Conservation (phyloP, 2,113 vertebrate genomes). For the Macquaria australasica region DNA sequence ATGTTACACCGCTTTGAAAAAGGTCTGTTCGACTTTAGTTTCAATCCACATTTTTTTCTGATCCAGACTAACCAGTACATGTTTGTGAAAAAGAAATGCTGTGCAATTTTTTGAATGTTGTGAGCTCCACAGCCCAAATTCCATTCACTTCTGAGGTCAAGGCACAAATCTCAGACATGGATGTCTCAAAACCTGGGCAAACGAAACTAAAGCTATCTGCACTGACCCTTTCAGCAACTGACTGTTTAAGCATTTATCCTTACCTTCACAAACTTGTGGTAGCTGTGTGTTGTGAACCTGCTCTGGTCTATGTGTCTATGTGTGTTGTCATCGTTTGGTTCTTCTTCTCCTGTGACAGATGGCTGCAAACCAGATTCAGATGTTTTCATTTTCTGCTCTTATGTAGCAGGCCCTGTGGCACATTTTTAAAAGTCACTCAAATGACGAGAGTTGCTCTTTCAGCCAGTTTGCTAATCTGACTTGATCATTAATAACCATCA, state of each 20-base stretch:
- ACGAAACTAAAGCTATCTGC: neutral
- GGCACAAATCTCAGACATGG: neutral
- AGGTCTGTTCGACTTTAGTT: neutral
- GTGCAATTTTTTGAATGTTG: neutral
- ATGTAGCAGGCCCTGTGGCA: neutral
- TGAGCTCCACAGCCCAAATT: neutral
- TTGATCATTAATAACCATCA: conserved; percentile 53
- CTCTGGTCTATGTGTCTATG: neutral
- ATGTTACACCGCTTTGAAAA: neutral
- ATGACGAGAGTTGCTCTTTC: conserved; percentile 32
- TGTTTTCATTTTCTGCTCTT: conserved; percentile 2
- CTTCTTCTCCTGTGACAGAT: conserved; percentile 12
- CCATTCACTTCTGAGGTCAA: neutral
- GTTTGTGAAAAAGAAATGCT: neutral
- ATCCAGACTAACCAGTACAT: neutral
- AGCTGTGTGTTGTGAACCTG: neutral
- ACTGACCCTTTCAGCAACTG: neutral
- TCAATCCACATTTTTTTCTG: neutral
- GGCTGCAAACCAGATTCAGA: conserved; percentile 9
- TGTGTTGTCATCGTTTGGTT: neutral
- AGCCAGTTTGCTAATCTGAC: conserved; percentile 52
- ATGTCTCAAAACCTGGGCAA: neutral
- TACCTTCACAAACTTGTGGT: neutral
- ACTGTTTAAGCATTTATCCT: no score
- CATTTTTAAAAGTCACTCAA: conserved; percentile 35